Conservation (phyloP, 2,888 invertebrate species). For the Phragmatobia fuliginosa region DNA sequence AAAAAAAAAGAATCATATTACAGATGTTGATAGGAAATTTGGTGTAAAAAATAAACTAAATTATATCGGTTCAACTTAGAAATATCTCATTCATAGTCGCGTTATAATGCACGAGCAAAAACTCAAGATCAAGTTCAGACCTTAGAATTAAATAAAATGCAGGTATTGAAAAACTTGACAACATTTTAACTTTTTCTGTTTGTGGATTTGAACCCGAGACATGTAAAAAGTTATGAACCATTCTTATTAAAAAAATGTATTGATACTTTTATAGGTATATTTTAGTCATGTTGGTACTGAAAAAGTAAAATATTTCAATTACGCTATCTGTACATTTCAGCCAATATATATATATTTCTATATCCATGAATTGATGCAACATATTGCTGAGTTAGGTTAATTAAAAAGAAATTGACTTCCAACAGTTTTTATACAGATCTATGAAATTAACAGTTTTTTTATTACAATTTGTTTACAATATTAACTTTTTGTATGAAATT, state of each 20-base stretch:
- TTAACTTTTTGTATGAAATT: too few relatives aligned
- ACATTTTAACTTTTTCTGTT: slow-evolving; percentile 6
- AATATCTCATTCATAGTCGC: slow-evolving; percentile 14
- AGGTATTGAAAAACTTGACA: slow-evolving; percentile 8
- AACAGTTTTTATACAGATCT: too few relatives aligned
- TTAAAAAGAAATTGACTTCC: too few relatives aligned
- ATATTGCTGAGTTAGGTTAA: not conserved
- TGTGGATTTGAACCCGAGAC: slow-evolving; percentile 6
- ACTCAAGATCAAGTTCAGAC: slow-evolving; percentile 24
- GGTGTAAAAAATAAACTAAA: slow-evolving; percentile 15
- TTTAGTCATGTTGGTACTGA: not conserved
- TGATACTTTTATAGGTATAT: not conserved
- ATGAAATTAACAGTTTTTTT: too few relatives aligned
- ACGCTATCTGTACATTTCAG: not conserved
- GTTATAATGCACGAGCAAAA: slow-evolving; percentile 11
- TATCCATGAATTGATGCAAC: too few relatives aligned
- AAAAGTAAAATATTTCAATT: not conserved
- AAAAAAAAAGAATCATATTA: slow-evolving; percentile 41
- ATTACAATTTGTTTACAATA: too few relatives aligned
- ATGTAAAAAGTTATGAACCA: slow-evolving; percentile 11
- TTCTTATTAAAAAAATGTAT: not conserved
- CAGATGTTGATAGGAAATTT: slow-evolving; percentile 24
- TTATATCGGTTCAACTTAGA: slow-evolving; percentile 16
- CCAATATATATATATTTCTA: too few relatives aligned
- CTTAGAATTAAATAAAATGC: slow-evolving; percentile 1